Evolutionary conservation across 1,140 invertebrate species (phyloP).

Genomic region (Diorhabda carinulata): DNA sequence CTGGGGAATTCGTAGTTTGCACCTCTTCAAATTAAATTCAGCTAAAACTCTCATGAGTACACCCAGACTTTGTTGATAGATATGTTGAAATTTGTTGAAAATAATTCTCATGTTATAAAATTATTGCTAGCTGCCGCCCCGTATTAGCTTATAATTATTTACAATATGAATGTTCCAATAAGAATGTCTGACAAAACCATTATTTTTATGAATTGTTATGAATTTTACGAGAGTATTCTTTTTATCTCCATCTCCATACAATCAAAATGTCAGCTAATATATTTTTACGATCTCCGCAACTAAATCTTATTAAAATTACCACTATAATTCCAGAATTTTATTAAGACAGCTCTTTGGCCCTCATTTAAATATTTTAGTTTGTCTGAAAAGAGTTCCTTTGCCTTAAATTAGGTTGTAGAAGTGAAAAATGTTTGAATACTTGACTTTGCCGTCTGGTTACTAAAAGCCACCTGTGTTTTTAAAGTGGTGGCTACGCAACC

Average conservation of each 20-base stretch:
- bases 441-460: background rate
- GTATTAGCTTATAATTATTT: no score
- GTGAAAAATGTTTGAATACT: constrained; percentile 7
- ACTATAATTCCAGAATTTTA: constrained; percentile 10
- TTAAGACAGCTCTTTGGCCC: constrained; percentile 9
- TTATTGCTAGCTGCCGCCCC: no score
- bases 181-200: background rate
- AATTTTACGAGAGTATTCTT: background rate
- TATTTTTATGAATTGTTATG: background rate
- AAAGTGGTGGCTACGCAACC: background rate
- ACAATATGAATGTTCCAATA: no score
- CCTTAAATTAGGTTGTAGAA: constrained; percentile 9
- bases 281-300: constrained; percentile 1
- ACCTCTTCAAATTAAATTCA: no score
- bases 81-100: no score
- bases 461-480: constrained; percentile 7
- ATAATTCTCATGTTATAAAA: no score
- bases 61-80: no score
- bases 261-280: background rate
- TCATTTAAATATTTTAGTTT: constrained; percentile 12
- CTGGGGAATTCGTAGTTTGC: no score
- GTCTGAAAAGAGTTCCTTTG: constrained; percentile 3
- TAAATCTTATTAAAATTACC: constrained; percentile 9
- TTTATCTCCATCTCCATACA: background rate
- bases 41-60: no score